A percentile compares a stretch with the other conserved stretches of the same genome.
phyloP scores from a whole-genome alignment of 2,113 vertebrate species.

The Actenoides lindsayi region DNA sequence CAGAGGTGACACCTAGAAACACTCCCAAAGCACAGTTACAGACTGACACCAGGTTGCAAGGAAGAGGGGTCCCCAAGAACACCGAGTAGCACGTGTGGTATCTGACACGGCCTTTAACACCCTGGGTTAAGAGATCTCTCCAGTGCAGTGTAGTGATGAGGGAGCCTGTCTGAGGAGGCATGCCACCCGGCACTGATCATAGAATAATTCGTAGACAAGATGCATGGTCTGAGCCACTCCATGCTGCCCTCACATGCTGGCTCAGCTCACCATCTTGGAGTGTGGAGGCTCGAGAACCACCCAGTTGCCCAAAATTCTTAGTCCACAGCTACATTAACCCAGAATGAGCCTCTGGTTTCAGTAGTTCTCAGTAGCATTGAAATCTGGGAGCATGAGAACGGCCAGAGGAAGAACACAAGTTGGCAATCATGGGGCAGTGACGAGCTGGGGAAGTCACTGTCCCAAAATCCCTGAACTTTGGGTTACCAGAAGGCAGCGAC shows the following conservation, averaged over 20 bases:
- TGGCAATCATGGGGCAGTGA: background rate
- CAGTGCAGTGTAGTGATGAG: background rate
- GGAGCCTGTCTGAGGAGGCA: too few relatives aligned
- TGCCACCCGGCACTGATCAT: background rate
- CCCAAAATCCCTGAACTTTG: background rate
- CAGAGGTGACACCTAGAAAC: background rate
- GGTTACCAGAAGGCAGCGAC: background rate
- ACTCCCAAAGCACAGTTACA: background rate
- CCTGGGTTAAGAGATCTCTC: background rate
- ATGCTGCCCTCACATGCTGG: background rate
- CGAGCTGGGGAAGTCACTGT: background rate
- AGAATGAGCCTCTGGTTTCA: background rate
- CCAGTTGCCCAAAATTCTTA: background rate
- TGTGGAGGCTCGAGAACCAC: background rate
- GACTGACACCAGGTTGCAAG: background rate
- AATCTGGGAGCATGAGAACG: background rate
- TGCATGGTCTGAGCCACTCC: too few relatives aligned
- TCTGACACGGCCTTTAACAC: accelerated
- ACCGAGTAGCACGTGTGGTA: accelerated
- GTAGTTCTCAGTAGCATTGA: too few relatives aligned
- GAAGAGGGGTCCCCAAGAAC: background rate
- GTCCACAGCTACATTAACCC: background rate
- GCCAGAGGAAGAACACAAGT: background rate
- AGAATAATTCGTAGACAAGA: too few relatives aligned
- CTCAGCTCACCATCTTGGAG: background rate